phyloP scores from a whole-genome alignment of 2,888 invertebrate species.

The Ectemnius cavifrons region DNA sequence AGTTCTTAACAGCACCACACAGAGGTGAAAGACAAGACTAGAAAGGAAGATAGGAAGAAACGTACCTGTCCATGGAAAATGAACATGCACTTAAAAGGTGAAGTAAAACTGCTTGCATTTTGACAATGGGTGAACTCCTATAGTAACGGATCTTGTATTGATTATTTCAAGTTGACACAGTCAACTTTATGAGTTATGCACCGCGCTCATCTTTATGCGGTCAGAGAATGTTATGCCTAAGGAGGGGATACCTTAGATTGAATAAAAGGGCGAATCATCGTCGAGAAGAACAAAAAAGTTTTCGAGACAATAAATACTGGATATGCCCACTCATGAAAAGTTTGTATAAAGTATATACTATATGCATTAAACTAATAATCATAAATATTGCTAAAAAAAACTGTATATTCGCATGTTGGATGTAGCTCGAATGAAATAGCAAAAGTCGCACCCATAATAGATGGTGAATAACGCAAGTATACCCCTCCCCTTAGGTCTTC shows the following conservation, averaged over 20 bases:
- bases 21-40: slow-evolving; percentile 59
- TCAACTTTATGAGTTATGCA: slow-evolving; percentile 39
- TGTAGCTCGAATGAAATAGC: too few species aligned
- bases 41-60: slow-evolving; percentile 58
- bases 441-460: too few species aligned
- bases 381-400: slow-evolving; percentile 8
- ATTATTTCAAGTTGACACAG: slow-evolving; percentile 23
- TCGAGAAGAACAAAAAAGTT: neutral
- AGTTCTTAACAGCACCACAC: slow-evolving; percentile 55
- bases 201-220: slow-evolving; percentile 21
- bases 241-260: neutral
- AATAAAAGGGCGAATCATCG: neutral
- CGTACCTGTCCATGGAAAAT: slow-evolving; percentile 23
- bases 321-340: slow-evolving; percentile 3
- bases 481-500: slow-evolving; percentile 1
- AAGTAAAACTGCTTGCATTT: slow-evolving; percentile 21
- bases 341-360: slow-evolving; percentile 7
- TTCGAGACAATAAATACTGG: neutral
- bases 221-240: neutral
- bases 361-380: neutral
- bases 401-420: neutral
- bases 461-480: too few species aligned
- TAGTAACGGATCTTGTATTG: slow-evolving; percentile 6
- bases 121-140: slow-evolving; percentile 17
- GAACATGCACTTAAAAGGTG: slow-evolving; percentile 6